Base-by-base conservation (phyloP, 2,888 invertebrate genomes). In the Lepidonotus clava region DNA sequence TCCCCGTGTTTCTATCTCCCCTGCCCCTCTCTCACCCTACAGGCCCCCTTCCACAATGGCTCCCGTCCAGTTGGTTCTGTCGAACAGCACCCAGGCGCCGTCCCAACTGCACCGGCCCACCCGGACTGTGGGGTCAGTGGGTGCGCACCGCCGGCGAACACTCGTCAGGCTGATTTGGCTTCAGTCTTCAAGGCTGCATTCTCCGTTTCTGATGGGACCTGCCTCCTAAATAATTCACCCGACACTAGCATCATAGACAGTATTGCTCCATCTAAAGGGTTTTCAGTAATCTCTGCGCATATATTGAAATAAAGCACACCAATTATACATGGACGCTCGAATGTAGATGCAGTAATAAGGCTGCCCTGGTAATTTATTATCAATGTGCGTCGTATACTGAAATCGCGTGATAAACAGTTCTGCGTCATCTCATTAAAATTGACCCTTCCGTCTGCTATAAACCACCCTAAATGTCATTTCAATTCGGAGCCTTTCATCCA, bases 61-160 rank as follows among this genome's bases (percentile, higher is more conserved):
- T 40, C 38, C 11, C 34, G 40, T 76, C 76, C 76, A 76, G 76
- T 76, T 76, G 76, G 76, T 76, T 76, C 40, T 76, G 76, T 76
- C 38, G 76, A 76, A 40, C 61, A 61, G 61, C 61, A 61, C 4
- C 40, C 38, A 40, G 40, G 76, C 76, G 38, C 76, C 38, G 76
- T 36, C 38, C 76, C 76, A 76, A 61, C 38, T 76, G 76, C 76
- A 76, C 76, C 76, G 14, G 28, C 38, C 76, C 76, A 76, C 76
- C 76, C 76, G 40, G 76, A 14, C 40, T 38, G 38, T 61, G 38
- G 76, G 76, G 34, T 76, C 76, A 76, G 38, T 40, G 2, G 24
- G 76, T 76, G 28, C 76, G 38, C 76, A 28, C 1, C 2, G 21
- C 38, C 6, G 28, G n/a, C 18, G n/a, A 38, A 38, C n/a, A 38